Base-by-base conservation (phyloP, 1,140 invertebrate species). In the Tenebrio molitor region DNA sequence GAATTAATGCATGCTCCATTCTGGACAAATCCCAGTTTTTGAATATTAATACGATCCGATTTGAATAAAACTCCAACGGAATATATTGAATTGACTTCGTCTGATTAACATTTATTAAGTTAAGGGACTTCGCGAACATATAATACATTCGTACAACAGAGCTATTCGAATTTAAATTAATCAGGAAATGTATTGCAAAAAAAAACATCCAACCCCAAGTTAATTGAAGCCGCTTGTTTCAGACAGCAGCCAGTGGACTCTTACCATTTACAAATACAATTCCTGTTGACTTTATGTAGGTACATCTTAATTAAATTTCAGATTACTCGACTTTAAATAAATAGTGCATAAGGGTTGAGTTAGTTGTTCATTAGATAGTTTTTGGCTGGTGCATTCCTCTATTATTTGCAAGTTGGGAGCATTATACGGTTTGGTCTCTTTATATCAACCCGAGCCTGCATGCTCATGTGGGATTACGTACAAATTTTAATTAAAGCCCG, bases 281-380 rank as follows among this genome's bases (percentile, higher is more conserved):
- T 3, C 50, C 50, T 65, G 5, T 29, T 44, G 63, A n/a, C n/a
- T n/a, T n/a, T n/a, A n/a, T 23, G 12, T 66, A 3, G 25, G 53
- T 62, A 10, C 29, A 66, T 66, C 19, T 23, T 66, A 44, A 66
- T 66, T 66, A 66, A 66, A 66, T 42, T 66, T 21, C 17, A 42
- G 23, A 66, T 66, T 66, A 64, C 3, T 42, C 39, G 2, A 7
- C 16, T 14, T 16, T 41, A 65, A 65, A 65, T 65, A 65, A 65
- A 65, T 65, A 65, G 5, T 23, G n/a, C 19, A 50, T 50, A 50
- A 50, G 10, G 44, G 44, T 17, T 44, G 42, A n/a, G n/a, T n/a
- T n/a, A n/a, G 16, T 6, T 23, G 46, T 53, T 53, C n/a, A 21
- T 53, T 53, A 53, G 17, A 58, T 4, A 1, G 50, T 14, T 58